These are phyloP conservation scores for Uromys caudimaculatus DNA, from an alignment of 2,797 vertebrate genomes.

Conservation along the genomic window DNA sequence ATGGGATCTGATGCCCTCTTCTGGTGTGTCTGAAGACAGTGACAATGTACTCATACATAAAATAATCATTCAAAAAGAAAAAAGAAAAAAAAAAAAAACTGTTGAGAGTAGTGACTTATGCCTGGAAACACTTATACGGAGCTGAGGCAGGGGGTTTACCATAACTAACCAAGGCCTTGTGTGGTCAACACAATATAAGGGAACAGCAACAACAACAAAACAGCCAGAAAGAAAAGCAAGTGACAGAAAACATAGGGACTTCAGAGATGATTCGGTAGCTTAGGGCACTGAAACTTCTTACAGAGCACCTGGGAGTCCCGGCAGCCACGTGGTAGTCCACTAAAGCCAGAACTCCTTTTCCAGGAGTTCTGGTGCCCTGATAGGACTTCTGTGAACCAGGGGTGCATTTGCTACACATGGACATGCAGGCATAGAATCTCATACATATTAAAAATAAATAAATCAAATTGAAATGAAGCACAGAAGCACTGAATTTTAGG, in stretches of 20 bases:
- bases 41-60: no score
- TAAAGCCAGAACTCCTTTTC: neutral
- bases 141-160: neutral
- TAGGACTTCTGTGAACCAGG: fast-evolving
- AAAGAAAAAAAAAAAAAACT: no score
- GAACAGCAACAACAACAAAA: neutral
- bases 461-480: no score
- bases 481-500: neutral
- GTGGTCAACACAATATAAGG: neutral
- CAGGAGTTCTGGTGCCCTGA: neutral
- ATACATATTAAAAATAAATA: neutral
- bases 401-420: neutral
- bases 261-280: neutral
- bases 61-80: no score
- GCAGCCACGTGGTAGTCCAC: neutral
- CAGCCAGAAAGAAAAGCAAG: neutral
- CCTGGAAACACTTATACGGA: neutral
- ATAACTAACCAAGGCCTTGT: neutral
- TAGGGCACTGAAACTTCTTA: neutral
- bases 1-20: no score
- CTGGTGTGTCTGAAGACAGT: no score
- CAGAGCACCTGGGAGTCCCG: neutral
- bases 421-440: neutral
- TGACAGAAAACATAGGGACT: neutral
- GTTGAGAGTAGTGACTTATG: neutral